Evolutionary conservation across 2,888 invertebrate genomes (phyloP).

Genomic region (Mystacides longicornis): DNA sequence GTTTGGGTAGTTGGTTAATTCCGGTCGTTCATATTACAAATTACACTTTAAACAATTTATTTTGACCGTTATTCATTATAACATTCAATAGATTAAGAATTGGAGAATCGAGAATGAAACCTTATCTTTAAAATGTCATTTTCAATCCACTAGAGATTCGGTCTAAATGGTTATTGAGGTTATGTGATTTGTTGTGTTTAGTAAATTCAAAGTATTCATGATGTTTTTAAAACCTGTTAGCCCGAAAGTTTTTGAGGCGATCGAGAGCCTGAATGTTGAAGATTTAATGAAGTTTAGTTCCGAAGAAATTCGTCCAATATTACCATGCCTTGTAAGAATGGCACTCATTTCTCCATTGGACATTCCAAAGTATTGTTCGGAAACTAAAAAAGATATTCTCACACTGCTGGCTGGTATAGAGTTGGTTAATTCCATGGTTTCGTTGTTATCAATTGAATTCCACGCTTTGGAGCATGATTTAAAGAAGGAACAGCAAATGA

Average conservation of each 20-base stretch:
- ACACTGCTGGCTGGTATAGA: conserved; percentile 89
- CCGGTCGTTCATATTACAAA: too few relatives aligned
- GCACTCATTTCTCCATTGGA: conserved; percentile 81
- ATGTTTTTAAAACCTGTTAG: conserved; percentile 51
- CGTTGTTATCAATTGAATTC: conserved; percentile 88
- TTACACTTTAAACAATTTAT: too few relatives aligned
- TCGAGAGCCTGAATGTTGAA: conserved; percentile 75
- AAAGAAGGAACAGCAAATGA: conserved; percentile 83
- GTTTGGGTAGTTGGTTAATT: too few relatives aligned
- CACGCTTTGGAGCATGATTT: conserved; percentile 87
- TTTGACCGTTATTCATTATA: too few relatives aligned
- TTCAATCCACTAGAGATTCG: too few relatives aligned
- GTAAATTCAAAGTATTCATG: conserved; percentile 15
- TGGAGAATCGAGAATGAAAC: too few relatives aligned
- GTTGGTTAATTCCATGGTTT: conserved; percentile 89
- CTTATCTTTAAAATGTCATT: too few relatives aligned
- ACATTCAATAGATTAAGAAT: too few relatives aligned
- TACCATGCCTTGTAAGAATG: conserved; percentile 91
- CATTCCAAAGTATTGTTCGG: conserved; percentile 73
- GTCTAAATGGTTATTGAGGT: too few relatives aligned
- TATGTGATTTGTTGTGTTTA: too few relatives aligned
- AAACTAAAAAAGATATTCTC: conserved; percentile 78
- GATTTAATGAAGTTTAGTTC: conserved; percentile 65
- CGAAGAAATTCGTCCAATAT: conserved; percentile 77
- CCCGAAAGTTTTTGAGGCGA: conserved; percentile 66